phyloP scores from a whole-genome alignment of 1,140 invertebrate species.

The Drosophila novamexicana region DNA sequence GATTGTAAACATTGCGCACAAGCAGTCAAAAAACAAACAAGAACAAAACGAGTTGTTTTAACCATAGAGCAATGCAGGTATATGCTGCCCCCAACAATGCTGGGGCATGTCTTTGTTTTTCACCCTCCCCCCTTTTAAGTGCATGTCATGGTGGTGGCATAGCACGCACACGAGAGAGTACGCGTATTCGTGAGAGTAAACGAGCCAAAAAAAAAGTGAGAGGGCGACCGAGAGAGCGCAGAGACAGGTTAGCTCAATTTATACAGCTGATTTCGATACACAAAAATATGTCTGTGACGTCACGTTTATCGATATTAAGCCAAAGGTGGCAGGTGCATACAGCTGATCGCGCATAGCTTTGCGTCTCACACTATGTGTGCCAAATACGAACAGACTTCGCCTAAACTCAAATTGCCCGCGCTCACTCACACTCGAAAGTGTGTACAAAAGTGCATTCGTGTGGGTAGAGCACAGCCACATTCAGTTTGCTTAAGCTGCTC shows the following conservation, averaged over 20 bases:
- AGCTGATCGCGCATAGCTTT: slow-evolving; percentile 25
- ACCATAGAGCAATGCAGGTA: slow-evolving; percentile 47
- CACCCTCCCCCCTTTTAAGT: slow-evolving; percentile 9
- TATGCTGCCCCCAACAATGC: slow-evolving; percentile 45
- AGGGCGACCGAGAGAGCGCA: neutral
- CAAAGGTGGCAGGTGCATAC: neutral
- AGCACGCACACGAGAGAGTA: slow-evolving; percentile 22
- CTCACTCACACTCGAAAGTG: slow-evolving; percentile 17
- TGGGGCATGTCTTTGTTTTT: slow-evolving; percentile 35
- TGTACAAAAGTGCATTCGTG: slow-evolving; percentile 10
- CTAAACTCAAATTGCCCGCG: slow-evolving; percentile 26
- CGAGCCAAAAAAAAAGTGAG: neutral
- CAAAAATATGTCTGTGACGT: slow-evolving; percentile 5
- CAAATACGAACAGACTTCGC: slow-evolving; percentile 30
- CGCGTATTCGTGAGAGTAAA: neutral
- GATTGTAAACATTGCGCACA: slow-evolving; percentile 52
- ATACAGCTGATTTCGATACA: slow-evolving; percentile 18
- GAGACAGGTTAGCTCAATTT: neutral
- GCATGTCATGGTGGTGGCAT: slow-evolving; percentile 28
- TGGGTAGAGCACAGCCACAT: slow-evolving; percentile 11
- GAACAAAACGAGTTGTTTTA: slow-evolving; percentile 36
- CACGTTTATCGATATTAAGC: slow-evolving; percentile 36
- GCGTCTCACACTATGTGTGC: slow-evolving; percentile 7
- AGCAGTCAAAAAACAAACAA: slow-evolving; percentile 40
- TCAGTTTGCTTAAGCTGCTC: slow-evolving; percentile 31